A percentile compares a stretch with the other conserved stretches of the same genome.
phyloP scores from a whole-genome alignment of 2,113 vertebrate genomes.

The Mellivora capensis region DNA sequence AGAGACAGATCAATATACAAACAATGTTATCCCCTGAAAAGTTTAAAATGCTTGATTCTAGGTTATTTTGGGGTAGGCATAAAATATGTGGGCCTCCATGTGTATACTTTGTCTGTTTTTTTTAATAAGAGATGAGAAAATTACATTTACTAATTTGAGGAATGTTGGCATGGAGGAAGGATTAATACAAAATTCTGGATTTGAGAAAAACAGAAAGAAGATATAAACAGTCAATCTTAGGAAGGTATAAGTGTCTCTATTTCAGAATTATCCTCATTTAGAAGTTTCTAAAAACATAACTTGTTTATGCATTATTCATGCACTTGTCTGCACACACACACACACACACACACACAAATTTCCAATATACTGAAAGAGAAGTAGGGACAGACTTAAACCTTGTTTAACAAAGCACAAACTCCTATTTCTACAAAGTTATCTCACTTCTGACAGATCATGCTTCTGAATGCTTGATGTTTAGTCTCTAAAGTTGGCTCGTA shows the following conservation, averaged over 20 bases:
- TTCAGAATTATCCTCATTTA: background rate
- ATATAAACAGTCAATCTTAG: background rate
- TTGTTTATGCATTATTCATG: background rate
- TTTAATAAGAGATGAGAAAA: background rate
- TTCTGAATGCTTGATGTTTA: background rate
- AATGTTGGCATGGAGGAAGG: background rate
- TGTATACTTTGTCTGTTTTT: background rate
- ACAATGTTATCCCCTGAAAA: background rate
- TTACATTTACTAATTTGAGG: background rate
- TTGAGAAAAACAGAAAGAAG: background rate
- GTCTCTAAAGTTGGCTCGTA: background rate
- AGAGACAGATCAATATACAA: background rate
- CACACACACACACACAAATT: background rate
- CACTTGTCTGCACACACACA: background rate
- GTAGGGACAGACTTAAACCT: background rate
- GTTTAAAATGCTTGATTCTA: background rate
- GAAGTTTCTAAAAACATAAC: background rate
- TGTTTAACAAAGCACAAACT: background rate
- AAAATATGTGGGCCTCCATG: background rate
- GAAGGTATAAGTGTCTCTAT: background rate
- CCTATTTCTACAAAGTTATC: background rate
- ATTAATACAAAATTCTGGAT: background rate
- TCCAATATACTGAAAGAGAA: background rate
- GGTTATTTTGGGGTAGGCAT: background rate
- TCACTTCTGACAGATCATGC: background rate